phyloP scores from a whole-genome alignment of 2,113 vertebrate species.

The Charina bottae region DNA sequence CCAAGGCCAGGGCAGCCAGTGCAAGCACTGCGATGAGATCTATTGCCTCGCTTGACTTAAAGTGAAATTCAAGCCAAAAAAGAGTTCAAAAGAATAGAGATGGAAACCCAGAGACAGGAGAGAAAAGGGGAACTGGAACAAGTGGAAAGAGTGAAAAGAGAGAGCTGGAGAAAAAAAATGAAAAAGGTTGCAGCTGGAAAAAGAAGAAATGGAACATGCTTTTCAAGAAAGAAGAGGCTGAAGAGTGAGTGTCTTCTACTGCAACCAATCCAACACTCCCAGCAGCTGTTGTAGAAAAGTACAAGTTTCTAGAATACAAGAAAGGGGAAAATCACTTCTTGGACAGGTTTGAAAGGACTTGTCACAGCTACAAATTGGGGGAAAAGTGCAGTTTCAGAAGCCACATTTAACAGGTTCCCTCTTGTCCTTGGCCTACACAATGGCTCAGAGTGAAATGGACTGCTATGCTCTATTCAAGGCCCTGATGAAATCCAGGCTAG shows the following conservation, averaged over 20 bases:
- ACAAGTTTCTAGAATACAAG: background rate
- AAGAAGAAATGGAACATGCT: background rate
- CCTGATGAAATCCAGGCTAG: background rate
- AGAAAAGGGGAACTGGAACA: background rate
- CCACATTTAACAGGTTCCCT: background rate
- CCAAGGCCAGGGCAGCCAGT: background rate
- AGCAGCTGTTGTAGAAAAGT: background rate
- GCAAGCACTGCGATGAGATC: background rate
- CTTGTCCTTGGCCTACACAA: background rate
- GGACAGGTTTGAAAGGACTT: background rate
- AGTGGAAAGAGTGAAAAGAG: background rate
- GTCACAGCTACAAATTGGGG: background rate
- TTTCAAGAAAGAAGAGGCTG: background rate
- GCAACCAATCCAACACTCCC: background rate
- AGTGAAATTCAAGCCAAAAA: background rate
- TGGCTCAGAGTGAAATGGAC: background rate
- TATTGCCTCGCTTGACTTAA: background rate
- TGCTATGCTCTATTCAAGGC: background rate
- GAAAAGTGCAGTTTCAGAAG: background rate
- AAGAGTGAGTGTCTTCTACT: background rate
- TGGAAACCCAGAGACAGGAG: background rate
- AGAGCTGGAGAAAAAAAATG: background rate
- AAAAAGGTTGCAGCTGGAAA: background rate
- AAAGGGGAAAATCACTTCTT: background rate
- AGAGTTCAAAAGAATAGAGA: background rate